Evolutionary conservation across 2,797 vertebrate genomes (phyloP), one percentile per base, ranked within the genome.

Genomic region (Sebastes cheni): DNA sequence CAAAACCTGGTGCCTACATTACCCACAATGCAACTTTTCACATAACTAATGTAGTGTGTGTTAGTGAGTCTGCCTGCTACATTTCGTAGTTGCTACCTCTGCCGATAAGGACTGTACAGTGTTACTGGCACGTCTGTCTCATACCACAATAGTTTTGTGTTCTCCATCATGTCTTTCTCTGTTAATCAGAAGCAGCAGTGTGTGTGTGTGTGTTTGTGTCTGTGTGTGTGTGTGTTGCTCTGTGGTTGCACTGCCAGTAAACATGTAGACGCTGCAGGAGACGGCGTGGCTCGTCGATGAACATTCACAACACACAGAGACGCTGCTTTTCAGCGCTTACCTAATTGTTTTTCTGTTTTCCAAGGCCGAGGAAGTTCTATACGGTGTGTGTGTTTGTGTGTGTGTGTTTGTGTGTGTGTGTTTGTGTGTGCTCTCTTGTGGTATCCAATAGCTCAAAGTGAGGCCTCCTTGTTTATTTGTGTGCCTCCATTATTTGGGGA

Each of bases 161-260:
- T 80, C 42, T 73, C 36, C 23, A 52, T 88, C 80, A 56, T 60
- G 62, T 56, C 39, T 72, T 4, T 80, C 12, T 81, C 54, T 84
- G 68, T 81, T 86, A 90, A 89, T 91, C 66, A 85, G 75, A 90
- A 82, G 83, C 90, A 88, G 77, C 74, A 82, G 71, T 68, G 70
- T 56, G 59, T 60, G 81, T 80, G 64, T 84, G 59, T 10, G 3
- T 32, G 3, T 32, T 3, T 10, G 8, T 32, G 0, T 9, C 1
- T 10, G 0, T 34, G 6, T 64, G 82, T 79, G 69, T 84, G 62
- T 55, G 58, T 77, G 27, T 65, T 18, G 9, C 66, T 85, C 52
- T 86, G 83, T 76, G 83, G 89, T 89, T 79, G 46, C 18, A 9
- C 29, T 93, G 86, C 82, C 88, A 85, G 89, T 89, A 91, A 91